Conservation (phyloP, 1,140 invertebrate genomes). For the Brachionus rubens region DNA sequence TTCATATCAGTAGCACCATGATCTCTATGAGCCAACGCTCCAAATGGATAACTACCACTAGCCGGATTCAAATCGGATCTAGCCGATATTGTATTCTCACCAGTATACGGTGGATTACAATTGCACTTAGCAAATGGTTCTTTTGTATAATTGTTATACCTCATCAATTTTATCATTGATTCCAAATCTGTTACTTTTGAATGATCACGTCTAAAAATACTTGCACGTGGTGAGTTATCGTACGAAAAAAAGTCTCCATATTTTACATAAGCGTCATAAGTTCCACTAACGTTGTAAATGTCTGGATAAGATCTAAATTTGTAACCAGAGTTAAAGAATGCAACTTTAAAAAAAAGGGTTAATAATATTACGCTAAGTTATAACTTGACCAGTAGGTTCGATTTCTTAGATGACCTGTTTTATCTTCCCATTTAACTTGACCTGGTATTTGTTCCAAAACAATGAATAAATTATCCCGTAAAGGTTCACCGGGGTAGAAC, state of each 20-base stretch:
- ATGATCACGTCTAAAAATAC: slow-evolving; percentile 67
- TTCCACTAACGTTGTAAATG: slow-evolving; percentile 64
- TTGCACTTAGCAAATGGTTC: slow-evolving; percentile 70
- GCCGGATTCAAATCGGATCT: slow-evolving; percentile 70
- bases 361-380: slow-evolving; percentile 67
- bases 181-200: slow-evolving; percentile 63
- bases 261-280: slow-evolving; percentile 51
- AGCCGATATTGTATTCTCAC: slow-evolving; percentile 70
- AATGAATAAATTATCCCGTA: slow-evolving; percentile 67
- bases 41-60: slow-evolving; percentile 68
- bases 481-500: slow-evolving; percentile 63
- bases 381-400: slow-evolving; percentile 74
- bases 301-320: slow-evolving; percentile 65
- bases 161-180: slow-evolving; percentile 67
- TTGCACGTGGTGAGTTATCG: slow-evolving; percentile 66
- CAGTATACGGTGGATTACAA: slow-evolving; percentile 71
- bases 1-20: slow-evolving; percentile 70
- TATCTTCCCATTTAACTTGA: slow-evolving; percentile 63
- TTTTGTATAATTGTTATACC: slow-evolving; percentile 71
- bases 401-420: slow-evolving; percentile 67
- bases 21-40: slow-evolving; percentile 66
- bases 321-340: not conserved
- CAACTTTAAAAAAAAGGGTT: slow-evolving; percentile 24
- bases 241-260: slow-evolving; percentile 73
- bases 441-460: slow-evolving; percentile 78